A percentile compares a stretch with the other conserved stretches of the same genome.
Conservation (phyloP, 2,113 vertebrate genomes). For the Oreochromis niloticus region DNA sequence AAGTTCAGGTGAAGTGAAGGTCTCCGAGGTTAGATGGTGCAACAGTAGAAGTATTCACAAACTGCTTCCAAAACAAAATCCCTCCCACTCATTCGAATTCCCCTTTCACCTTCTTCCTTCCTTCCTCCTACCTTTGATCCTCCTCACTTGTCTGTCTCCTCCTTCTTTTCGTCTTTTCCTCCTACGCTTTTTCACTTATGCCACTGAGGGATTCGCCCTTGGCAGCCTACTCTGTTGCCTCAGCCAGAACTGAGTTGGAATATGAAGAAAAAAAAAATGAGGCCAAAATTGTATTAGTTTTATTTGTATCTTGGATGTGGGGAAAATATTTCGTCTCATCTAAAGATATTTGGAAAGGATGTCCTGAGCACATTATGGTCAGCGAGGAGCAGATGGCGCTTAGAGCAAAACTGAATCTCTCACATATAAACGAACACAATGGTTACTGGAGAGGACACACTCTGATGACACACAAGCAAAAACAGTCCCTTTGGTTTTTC, state of each 20-base stretch:
- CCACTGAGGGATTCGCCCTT: conserved; percentile 9
- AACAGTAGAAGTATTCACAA: conserved; percentile 26
- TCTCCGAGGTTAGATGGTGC: conserved; percentile 1
- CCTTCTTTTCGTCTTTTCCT: background rate
- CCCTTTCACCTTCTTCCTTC: background rate
- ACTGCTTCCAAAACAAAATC: conserved; percentile 1
- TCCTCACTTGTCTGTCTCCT: background rate
- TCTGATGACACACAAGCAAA: background rate
- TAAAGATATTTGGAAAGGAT: conserved; percentile 12
- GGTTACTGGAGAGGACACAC: background rate
- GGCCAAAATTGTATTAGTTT: background rate
- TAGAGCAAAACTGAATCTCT: background rate
- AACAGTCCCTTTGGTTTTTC: background rate
- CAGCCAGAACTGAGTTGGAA: background rate
- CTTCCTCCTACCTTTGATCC: background rate
- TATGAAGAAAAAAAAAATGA: background rate
- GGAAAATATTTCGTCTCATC: background rate
- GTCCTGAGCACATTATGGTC: conserved; percentile 6
- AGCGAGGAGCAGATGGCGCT: background rate
- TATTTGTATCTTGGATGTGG: background rate
- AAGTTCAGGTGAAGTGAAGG: conserved; percentile 28
- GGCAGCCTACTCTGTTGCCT: background rate
- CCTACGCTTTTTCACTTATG: background rate
- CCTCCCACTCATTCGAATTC: background rate
- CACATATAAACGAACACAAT: background rate